A percentile compares a stretch with the other conserved stretches of the same genome.
phyloP scores from a whole-genome alignment of 2,888 invertebrate genomes.

The Nemoura dubitans region DNA sequence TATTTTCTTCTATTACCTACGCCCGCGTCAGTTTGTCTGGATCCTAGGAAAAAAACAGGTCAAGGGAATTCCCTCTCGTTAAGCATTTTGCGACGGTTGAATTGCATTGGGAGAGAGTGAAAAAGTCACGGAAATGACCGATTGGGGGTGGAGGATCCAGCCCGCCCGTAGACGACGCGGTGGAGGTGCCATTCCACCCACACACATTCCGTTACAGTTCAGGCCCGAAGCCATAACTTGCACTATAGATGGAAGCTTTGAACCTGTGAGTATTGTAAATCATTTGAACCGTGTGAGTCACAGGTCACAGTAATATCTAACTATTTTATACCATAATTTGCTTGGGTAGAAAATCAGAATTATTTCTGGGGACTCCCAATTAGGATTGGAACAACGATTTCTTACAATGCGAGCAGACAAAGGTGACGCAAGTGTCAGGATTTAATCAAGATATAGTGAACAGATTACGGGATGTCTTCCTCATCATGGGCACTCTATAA shows the following conservation, averaged over 20 bases:
- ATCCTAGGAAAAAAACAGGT: background rate
- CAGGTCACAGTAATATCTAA: no score
- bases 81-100: background rate
- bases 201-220: no score
- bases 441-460: background rate
- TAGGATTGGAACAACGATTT: no score
- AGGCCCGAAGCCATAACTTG: no score
- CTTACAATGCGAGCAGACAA: no score
- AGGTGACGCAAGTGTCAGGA: background rate
- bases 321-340: no score
- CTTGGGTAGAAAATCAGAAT: no score
- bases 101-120: background rate
- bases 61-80: background rate
- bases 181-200: background rate
- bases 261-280: no score
- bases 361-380: no score
- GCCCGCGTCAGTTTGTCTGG: background rate
- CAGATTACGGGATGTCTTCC: background rate
- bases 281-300: no score
- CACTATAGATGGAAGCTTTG: no score
- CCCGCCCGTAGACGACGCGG: no score
- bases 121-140: background rate
- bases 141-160: background rate
- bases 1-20: background rate
- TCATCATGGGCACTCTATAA: background rate